A percentile compares a stretch with the other conserved stretches of the same genome.
These are phyloP conservation scores for Mimas tiliae DNA, from an alignment of 2,888 invertebrate genomes.

Conservation along the genomic window DNA sequence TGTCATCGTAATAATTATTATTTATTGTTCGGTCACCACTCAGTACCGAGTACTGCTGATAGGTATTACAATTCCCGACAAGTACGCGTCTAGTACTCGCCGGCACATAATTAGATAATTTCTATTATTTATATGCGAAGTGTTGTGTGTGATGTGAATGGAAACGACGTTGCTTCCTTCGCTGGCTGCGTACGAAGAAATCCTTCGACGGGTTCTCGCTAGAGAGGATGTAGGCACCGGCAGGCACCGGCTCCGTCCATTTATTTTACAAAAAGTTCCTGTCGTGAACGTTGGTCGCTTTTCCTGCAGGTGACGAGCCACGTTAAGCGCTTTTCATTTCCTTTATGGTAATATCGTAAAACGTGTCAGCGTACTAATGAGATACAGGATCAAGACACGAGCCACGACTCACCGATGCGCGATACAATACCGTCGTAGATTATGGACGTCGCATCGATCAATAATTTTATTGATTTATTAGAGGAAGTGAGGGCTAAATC, in stretches of 20 bases:
- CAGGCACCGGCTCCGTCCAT: constrained; percentile 55
- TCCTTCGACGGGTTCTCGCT: constrained; percentile 64
- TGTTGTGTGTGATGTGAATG: constrained; percentile 64
- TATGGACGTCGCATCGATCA: constrained; percentile 34
- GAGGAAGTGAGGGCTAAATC: constrained; percentile 31
- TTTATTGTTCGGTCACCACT: constrained; percentile 53
- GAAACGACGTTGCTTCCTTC: constrained; percentile 73
- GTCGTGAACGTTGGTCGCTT: constrained; percentile 59
- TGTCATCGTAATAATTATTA: constrained; percentile 68
- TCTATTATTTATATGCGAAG: constrained; percentile 83
- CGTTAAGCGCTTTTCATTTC: constrained; percentile 63
- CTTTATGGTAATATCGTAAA: constrained; percentile 69
- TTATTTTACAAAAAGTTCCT: constrained; percentile 75
- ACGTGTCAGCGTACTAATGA: constrained; percentile 74
- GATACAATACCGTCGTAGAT: constrained; percentile 44
- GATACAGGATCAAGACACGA: constrained; percentile 61
- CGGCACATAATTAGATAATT: constrained; percentile 81
- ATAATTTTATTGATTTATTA: constrained; percentile 32
- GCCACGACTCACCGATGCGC: constrained; percentile 34
- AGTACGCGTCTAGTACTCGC: constrained; percentile 64
- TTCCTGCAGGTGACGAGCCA: constrained; percentile 63
- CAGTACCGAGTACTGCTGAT: constrained; percentile 39
- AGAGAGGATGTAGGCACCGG: constrained; percentile 72
- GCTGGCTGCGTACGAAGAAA: constrained; percentile 66
- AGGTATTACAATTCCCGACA: constrained; percentile 73